Percentiles rank a stretch among this genome's conserved stretches.
Evolutionary conservation across 2,888 invertebrate species (phyloP).

Genomic region (Drosophila ezoana): DNA sequence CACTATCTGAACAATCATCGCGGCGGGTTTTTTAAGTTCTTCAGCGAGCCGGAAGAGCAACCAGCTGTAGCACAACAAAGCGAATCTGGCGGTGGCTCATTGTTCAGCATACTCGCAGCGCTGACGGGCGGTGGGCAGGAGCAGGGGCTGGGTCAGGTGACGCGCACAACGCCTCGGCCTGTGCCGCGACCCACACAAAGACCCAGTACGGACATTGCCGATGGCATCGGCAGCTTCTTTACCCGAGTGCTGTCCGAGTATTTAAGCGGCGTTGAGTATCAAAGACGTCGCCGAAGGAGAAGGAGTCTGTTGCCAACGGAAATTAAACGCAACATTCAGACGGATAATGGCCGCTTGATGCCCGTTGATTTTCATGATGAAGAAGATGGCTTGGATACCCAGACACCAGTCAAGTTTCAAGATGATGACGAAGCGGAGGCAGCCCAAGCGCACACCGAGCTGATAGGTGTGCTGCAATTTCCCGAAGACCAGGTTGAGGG

Average conservation of each 20-base stretch:
- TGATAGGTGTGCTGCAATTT: slow-evolving; percentile 71
- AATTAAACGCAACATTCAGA: slow-evolving; percentile 67
- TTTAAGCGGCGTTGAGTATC: slow-evolving; percentile 78
- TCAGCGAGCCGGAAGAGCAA: slow-evolving; percentile 86
- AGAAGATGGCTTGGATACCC: slow-evolving; percentile 72
- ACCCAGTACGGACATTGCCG: slow-evolving; percentile 74
- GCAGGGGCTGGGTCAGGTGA: slow-evolving; percentile 43
- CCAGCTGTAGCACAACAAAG: slow-evolving; percentile 48
- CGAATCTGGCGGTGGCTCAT: slow-evolving; percentile 57
- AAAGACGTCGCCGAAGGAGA: slow-evolving; percentile 67
- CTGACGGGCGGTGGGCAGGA: slow-evolving; percentile 69
- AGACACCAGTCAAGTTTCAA: slow-evolving; percentile 65
- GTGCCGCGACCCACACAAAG: slow-evolving; percentile 59
- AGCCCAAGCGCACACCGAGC: slow-evolving; percentile 67
- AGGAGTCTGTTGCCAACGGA: slow-evolving; percentile 57
- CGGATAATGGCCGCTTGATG: slow-evolving; percentile 62
- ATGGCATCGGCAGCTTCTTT: slow-evolving; percentile 83
- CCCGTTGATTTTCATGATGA: slow-evolving; percentile 74
- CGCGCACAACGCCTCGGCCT: slow-evolving; percentile 66
- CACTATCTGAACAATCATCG: slow-evolving; percentile 94
- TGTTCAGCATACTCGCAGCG: slow-evolving; percentile 78
- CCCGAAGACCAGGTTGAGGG: slow-evolving; percentile 46
- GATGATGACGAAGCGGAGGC: slow-evolving; percentile 68
- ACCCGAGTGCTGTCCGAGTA: slow-evolving; percentile 82
- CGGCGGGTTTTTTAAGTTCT: slow-evolving; percentile 93